These are phyloP conservation scores for Enteromius radiatus DNA, from an alignment of 2,797 vertebrate species.

Conservation along the genomic window DNA sequence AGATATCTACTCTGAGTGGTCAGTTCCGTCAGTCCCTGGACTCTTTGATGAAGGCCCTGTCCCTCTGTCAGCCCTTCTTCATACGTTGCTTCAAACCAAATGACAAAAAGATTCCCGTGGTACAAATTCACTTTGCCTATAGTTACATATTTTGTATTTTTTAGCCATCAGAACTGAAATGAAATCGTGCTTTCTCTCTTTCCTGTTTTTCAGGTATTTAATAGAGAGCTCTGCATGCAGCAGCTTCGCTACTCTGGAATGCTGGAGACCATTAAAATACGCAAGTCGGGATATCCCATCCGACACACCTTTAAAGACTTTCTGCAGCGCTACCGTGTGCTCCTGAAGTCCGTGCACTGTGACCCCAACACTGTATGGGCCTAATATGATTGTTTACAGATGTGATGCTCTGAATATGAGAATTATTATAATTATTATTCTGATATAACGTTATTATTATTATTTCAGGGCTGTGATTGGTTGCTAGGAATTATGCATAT, in stretches of 20 bases:
- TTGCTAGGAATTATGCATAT: background rate
- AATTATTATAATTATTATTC: conserved; percentile 8
- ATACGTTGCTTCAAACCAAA: conserved; percentile 98
- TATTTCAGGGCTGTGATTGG: background rate
- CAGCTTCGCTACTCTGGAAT: conserved; percentile 92
- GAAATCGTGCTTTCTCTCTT: background rate
- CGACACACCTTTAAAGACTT: conserved; percentile 88
- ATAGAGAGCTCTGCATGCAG: conserved; percentile 85
- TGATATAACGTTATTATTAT: background rate
- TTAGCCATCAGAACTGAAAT: background rate
- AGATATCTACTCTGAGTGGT: conserved; percentile 82
- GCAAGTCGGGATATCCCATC: conserved; percentile 87
- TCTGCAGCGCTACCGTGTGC: conserved; percentile 80
- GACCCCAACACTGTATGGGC: conserved; percentile 72
- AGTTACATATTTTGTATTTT: background rate
- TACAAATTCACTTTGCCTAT: conserved; percentile 60
- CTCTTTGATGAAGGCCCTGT: conserved; percentile 91
- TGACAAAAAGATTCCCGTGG: conserved; percentile 87
- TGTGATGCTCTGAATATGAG: background rate
- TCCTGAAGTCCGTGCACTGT: conserved; percentile 77
- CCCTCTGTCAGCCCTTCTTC: conserved; percentile 90
- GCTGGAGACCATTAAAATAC: conserved; percentile 91
- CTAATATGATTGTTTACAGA: background rate
- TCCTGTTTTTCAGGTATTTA: conserved; percentile 77
- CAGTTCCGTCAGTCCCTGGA: conserved; percentile 96